Base-by-base conservation (phyloP, 2,888 invertebrate species). In the Oconnorella tubifera region DNA sequence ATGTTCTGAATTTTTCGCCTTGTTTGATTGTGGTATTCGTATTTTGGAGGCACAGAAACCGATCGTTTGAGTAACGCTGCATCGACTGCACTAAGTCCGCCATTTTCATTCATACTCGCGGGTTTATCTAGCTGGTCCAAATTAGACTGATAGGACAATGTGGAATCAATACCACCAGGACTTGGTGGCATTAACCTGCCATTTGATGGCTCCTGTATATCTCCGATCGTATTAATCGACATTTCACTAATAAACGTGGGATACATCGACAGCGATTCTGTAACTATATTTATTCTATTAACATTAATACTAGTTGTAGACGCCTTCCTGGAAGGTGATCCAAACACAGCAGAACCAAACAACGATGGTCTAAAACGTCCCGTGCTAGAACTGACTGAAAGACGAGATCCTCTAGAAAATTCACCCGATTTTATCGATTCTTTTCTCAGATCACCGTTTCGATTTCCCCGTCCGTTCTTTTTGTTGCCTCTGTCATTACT, bases 211-310 rank as follows among this genome's bases (percentile, higher is more conserved):
- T 51, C 53, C 14, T 51, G 23, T 6, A 19, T 6, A 10, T 51
- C 53, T 19, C 50, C 23, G 50, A 50, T 25, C 31, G 40, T 40
- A 6, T 69, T 66, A 27, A 69, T 48, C 4, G 68, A 69, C 56
- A 70, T 63, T 2, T 65, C 62, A 50, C 68, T 68, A 49, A 64
- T 49, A 25, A 68, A 29, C 31, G 59, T 62, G 6, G 70, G 70
- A 1, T 62, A 49, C 1, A 70, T 57, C 3, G 68, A 65, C 32
- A 29, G 33, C 1, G 70, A 65, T 33, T 69, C 70, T 6, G 68
- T 69, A 40, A 70, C 67, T 6, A 65, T n/a, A 51, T 67, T 67
- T 4, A 69, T 53, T 32, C 64, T 27, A n/a, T 0, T 40, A 10
- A 10, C 31, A 14, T 0, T 33, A n/a, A 23, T 25, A 27, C 53